phyloP scores from a whole-genome alignment of 2,797 vertebrate genomes.

The Sciaenops ocellatus region DNA sequence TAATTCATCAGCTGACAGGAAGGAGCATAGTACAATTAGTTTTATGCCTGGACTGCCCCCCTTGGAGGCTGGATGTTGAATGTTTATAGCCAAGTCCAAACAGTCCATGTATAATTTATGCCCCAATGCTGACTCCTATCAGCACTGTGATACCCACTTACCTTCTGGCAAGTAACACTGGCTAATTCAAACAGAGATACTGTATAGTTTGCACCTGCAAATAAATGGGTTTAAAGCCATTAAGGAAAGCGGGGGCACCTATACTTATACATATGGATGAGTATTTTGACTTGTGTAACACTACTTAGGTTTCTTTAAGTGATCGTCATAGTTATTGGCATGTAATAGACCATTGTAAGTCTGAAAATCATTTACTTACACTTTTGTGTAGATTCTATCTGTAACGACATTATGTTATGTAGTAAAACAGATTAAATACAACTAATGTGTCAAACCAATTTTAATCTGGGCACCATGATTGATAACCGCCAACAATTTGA shows the following conservation, averaged over 20 bases:
- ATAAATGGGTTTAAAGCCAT: slow-evolving; percentile 23
- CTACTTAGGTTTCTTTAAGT: slow-evolving; percentile 2
- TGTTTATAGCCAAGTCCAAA: slow-evolving; percentile 54
- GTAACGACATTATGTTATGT: neutral
- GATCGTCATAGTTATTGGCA: neutral
- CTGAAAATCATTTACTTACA: neutral
- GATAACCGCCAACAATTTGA: no score
- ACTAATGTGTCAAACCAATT: neutral
- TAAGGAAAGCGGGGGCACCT: neutral
- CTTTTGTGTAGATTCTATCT: neutral
- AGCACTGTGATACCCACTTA: slow-evolving; percentile 44
- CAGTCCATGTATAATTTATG: slow-evolving; percentile 58
- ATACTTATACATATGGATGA: slow-evolving; percentile 1
- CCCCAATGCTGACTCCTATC: slow-evolving; percentile 52
- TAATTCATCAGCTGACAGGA: slow-evolving; percentile 66
- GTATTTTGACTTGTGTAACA: slow-evolving; percentile 3
- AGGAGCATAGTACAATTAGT: slow-evolving; percentile 60
- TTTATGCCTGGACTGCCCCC: slow-evolving; percentile 45
- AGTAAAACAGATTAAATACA: neutral
- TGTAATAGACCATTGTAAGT: neutral
- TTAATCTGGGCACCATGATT: neutral
- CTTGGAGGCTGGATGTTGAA: slow-evolving; percentile 22
- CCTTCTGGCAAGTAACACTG: slow-evolving; percentile 37
- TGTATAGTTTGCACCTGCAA: slow-evolving; percentile 17
- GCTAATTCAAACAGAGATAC: slow-evolving; percentile 43